These are phyloP conservation scores for Garrulus glandarius DNA, from an alignment of 2,797 vertebrate species.

Conservation along the genomic window DNA sequence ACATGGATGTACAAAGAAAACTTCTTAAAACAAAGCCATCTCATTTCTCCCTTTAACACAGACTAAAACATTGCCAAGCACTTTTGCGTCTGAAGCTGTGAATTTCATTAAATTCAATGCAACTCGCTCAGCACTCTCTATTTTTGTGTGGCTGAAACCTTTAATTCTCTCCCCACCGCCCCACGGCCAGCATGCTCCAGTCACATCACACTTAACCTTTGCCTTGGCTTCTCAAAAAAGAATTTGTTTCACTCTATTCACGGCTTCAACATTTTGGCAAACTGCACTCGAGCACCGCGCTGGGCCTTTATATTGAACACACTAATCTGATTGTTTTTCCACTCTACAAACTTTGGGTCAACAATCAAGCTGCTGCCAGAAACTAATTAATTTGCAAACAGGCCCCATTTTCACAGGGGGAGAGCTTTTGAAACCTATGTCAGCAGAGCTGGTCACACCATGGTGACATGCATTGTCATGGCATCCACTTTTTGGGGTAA, in stretches of 20 bases:
- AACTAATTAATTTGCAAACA: conserved; percentile 87
- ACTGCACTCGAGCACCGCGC: conserved; percentile 69
- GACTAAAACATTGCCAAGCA: conserved; percentile 28
- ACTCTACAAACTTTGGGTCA: conserved; percentile 81
- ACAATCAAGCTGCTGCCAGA: conserved; percentile 81
- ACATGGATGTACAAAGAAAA: conserved; percentile 15
- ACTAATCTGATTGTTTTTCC: conserved; percentile 85
- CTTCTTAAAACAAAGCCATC: conserved; percentile 44
- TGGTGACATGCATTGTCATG: conserved; percentile 77
- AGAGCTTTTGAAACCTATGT: conserved; percentile 79
- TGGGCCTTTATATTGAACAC: conserved; percentile 77
- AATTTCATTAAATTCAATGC: conserved; percentile 64
- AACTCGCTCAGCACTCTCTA: conserved; percentile 24
- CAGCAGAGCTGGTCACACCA: conserved; percentile 75
- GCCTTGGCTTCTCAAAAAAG: conserved; percentile 73
- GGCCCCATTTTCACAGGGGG: conserved; percentile 79
- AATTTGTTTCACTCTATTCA: conserved; percentile 80
- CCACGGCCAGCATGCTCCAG: conserved; percentile 56
- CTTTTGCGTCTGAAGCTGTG: conserved; percentile 1
- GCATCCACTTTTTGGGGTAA: conserved; percentile 73
- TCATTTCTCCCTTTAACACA: conserved; percentile 8
- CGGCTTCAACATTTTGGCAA: conserved; percentile 71
- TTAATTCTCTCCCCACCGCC: conserved; percentile 24
- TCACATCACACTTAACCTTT: conserved; percentile 84
- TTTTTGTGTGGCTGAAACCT: conserved; percentile 65